Percentiles rank a stretch among this genome's conserved stretches.
Evolutionary conservation across 1,140 invertebrate species (phyloP).

Genomic region (Chrysomallon squamiferum): DNA sequence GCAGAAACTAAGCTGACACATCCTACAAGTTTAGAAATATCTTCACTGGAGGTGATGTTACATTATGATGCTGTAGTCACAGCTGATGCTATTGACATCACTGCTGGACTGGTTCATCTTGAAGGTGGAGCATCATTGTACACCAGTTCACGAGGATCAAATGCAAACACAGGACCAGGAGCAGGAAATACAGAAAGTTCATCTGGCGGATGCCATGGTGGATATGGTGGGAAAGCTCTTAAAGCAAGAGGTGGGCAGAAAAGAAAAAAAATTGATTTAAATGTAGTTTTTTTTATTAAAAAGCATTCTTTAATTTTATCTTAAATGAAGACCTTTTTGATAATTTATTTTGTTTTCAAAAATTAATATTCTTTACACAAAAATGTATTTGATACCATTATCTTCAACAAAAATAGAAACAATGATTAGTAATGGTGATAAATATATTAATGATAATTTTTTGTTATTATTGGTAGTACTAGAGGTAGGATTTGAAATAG

Average conservation of each 20-base stretch:
- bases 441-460: too few relatives aligned
- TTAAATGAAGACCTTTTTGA: background rate
- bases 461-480: too few relatives aligned
- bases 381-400: too few relatives aligned
- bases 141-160: slow-evolving; percentile 25
- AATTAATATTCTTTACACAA: too few relatives aligned
- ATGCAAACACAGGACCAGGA: slow-evolving; percentile 7
- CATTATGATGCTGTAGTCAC: slow-evolving; percentile 31
- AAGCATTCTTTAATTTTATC: background rate
- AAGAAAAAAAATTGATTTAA: background rate
- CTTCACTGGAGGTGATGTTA: slow-evolving; percentile 40
- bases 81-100: slow-evolving; percentile 29
- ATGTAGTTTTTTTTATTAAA: background rate
- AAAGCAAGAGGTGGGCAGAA: too few relatives aligned
- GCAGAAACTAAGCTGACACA: slow-evolving; percentile 36
- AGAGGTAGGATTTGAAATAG: too few relatives aligned
- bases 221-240: slow-evolving; percentile 48
- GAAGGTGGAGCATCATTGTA: slow-evolving; percentile 44
- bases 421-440: too few relatives aligned
- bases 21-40: slow-evolving; percentile 26
- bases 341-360: slow-evolving; percentile 1
- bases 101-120: slow-evolving; percentile 27
- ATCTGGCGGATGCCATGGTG: slow-evolving; percentile 42
- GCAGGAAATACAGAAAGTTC: slow-evolving; percentile 18
- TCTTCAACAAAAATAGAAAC: too few relatives aligned